Evolutionary conservation across 2,797 vertebrate species (phyloP).

Genomic region (Xiphophorus birchmanni): DNA sequence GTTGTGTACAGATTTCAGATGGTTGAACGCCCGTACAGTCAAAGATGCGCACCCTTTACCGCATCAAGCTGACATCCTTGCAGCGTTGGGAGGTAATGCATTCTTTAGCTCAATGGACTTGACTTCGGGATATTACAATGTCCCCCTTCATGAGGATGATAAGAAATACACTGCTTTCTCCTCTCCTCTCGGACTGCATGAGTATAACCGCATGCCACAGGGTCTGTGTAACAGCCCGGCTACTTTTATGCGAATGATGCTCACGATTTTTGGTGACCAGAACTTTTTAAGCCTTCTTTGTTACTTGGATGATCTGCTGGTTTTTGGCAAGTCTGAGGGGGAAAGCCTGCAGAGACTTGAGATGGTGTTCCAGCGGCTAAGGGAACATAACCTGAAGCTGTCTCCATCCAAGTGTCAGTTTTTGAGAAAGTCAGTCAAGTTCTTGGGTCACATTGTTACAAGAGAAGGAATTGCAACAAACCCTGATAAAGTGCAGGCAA

Average conservation of each 20-base stretch:
- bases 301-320: background rate
- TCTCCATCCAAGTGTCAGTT: background rate
- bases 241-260: slow-evolving; percentile 2
- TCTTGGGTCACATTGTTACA: slow-evolving; percentile 16
- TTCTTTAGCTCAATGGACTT: background rate
- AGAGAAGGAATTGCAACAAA: slow-evolving; percentile 18
- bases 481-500: slow-evolving; percentile 30
- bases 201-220: slow-evolving; percentile 6
- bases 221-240: slow-evolving; percentile 14
- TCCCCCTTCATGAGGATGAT: background rate
- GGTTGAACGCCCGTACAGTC: slow-evolving; percentile 36
- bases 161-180: background rate
- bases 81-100: background rate
- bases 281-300: slow-evolving; percentile 6
- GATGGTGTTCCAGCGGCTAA: slow-evolving; percentile 23
- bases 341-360: slow-evolving; percentile 1
- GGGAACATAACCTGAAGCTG: background rate
- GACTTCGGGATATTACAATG: background rate
- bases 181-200: background rate
- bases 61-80: background rate
- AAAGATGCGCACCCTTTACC: background rate
- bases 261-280: background rate
- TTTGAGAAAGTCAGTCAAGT: background rate
- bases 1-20: slow-evolving; percentile 34
- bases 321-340: background rate